Percentiles rank a stretch among this genome's conserved stretches.
phyloP scores from a whole-genome alignment of 2,113 vertebrate species.

The Monopterus albus region DNA sequence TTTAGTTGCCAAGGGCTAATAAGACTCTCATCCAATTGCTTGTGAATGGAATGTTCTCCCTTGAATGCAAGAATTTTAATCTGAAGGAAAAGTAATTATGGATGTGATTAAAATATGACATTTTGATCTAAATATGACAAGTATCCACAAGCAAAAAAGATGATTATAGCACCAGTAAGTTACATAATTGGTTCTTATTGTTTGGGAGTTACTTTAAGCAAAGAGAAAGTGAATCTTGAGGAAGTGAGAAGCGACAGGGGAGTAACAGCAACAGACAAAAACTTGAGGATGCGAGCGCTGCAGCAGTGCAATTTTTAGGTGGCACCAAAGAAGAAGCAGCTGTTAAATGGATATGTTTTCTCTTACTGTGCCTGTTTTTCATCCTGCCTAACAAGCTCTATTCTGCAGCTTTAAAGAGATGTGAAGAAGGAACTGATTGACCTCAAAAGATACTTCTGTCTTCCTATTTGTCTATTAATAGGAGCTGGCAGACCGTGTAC shows the following conservation, averaged over 20 bases:
- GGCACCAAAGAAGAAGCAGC: conserved; percentile 60
- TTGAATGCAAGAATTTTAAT: conserved; percentile 86
- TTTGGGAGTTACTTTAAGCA: conserved; percentile 42
- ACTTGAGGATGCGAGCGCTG: conserved; percentile 17
- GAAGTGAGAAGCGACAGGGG: conserved; percentile 9
- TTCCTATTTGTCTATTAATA: conserved; percentile 76
- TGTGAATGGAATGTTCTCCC: conserved; percentile 78
- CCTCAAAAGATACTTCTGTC: conserved; percentile 72
- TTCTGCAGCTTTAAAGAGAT: conserved; percentile 58
- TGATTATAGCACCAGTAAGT: conserved; percentile 47
- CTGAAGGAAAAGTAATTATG: conserved; percentile 86
- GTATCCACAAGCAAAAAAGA: conserved; percentile 57
- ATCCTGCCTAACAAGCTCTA: conserved; percentile 70
- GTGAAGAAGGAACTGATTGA: conserved; percentile 67
- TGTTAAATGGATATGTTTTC: conserved; percentile 64
- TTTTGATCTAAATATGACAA: conserved; percentile 73
- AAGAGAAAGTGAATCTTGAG: conserved; percentile 38
- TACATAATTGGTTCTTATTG: conserved; percentile 55
- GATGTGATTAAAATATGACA: conserved; percentile 82
- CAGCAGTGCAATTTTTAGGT: conserved; percentile 43
- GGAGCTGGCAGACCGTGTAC: conserved; percentile 58
- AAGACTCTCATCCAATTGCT: conserved; percentile 82
- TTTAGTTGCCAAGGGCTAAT: conserved; percentile 85
- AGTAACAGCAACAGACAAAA: conserved; percentile 25
- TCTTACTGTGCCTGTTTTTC: conserved; percentile 48